phyloP scores from a whole-genome alignment of 2,888 invertebrate species.

The Eristalinus sepulchralis region DNA sequence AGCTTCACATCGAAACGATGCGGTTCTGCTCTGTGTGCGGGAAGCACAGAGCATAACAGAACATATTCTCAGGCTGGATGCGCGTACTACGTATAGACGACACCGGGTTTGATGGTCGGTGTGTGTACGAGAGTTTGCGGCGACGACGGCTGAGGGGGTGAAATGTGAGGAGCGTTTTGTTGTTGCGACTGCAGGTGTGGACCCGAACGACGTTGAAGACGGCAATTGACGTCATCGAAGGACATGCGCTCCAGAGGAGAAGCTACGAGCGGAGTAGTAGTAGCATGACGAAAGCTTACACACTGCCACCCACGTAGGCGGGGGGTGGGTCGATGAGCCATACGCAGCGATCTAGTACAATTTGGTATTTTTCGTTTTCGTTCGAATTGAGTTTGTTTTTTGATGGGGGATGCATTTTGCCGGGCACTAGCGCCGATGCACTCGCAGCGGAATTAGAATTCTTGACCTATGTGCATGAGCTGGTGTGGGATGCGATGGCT shows the following conservation, averaged over 20 bases:
- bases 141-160: not conserved
- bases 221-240: slow-evolving; percentile 66
- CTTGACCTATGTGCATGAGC: slow-evolving; percentile 35
- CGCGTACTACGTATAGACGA: slow-evolving; percentile 47
- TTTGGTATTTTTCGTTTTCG: not conserved
- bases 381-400: not conserved
- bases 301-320: not conserved
- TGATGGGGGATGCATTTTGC: slow-evolving; percentile 16
- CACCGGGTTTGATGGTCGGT: slow-evolving; percentile 57
- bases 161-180: slow-evolving; percentile 25
- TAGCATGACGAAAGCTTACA: not conserved
- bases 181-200: slow-evolving; percentile 70
- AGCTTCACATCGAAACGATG: slow-evolving; percentile 1
- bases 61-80: slow-evolving; percentile 36
- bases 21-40: slow-evolving; percentile 31
- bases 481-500: not conserved
- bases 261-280: slow-evolving; percentile 22
- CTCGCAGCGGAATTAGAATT: not conserved
- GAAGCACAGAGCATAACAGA: slow-evolving; percentile 1
- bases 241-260: slow-evolving; percentile 63
- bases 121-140: slow-evolving; percentile 33
- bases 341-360: slow-evolving; percentile 45
- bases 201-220: slow-evolving; percentile 72
- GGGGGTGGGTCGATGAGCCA: not conserved
- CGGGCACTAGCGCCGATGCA: not conserved